Base-by-base conservation (phyloP, 2,888 invertebrate species). In the Exephanes ischioxanthus region DNA sequence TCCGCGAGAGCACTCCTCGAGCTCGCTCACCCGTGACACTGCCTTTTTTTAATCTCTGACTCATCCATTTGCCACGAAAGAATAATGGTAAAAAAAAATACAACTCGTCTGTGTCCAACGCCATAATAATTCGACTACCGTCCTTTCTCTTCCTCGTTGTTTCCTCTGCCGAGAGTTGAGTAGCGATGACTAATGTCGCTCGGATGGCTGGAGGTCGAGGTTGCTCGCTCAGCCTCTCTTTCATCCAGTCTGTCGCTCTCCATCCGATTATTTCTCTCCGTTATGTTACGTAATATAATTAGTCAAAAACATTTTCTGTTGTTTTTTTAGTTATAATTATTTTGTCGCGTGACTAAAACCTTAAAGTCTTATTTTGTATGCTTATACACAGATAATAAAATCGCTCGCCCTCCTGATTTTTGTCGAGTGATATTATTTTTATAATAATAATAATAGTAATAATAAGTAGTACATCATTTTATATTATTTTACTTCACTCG, bases 1-100 rank as follows among this genome's bases (percentile, higher is more conserved):
- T 63, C 63, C 63, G 63, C 63, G 63, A 63, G 63, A 63, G 63
- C 79, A 80, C 84, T 72, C 79, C 30, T 33, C 80, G 83, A 66
- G 79, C 68, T 84, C 88, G 86, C 81, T 88, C 87, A 87, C 71
- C 89, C 89, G 85, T 85, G 76, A 75, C 75, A 86, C 84, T 82
- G 72, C 80, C 61, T 79, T 84, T 86, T 78, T 84, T 86, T 85
- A 76, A 71, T 66, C 63, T 66, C 66, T 78, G 76, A 83, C 73
- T 80, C 82, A 81, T 86, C 67, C 51, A 76, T 76, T 87, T 83
- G 85, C 78, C 67, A 30, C 53, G 83, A 48, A 68, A 66, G 81
- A 86, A 81, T 81, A 70, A 63, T 81, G 70, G 30, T 76, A 19
- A 26, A 11, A 81, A 51, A 26, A 58, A 76, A 33, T 41, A 70